These are phyloP conservation scores for Zeuzera pyrina DNA, from an alignment of 2,888 invertebrate species.

Conservation along the genomic window DNA sequence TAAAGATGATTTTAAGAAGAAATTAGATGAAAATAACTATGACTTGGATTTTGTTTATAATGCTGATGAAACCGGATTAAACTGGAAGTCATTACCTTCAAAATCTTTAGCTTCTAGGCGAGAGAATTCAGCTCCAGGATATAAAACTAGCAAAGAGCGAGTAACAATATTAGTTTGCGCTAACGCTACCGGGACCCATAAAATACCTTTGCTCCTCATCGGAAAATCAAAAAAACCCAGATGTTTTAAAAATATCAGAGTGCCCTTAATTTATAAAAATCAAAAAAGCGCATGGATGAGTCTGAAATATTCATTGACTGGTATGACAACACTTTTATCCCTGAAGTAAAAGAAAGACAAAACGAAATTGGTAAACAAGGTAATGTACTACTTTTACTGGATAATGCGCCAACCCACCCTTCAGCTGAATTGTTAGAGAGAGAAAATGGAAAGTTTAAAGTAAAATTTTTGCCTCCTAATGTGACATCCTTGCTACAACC, in stretches of 20 bases:
- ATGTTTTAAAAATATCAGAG: conserved; percentile 1
- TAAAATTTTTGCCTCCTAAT: no score
- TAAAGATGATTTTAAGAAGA: conserved; percentile 13
- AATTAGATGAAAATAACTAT: conserved; percentile 3
- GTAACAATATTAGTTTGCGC: conserved; percentile 3
- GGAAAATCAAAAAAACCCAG: conserved; percentile 1
- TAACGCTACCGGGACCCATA: conserved; percentile 2
- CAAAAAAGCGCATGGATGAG: conserved; percentile 8
- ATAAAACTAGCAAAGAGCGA: conserved; percentile 1
- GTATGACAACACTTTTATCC: conserved; percentile 16
- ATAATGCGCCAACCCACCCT: no score
- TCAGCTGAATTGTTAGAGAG: no score
- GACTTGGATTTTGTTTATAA: conserved; percentile 7
- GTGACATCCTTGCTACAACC: no score
- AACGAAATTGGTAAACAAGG: no score
- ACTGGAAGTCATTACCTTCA: conserved; percentile 13
- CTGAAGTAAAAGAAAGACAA: no score
- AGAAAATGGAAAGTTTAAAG: no score
- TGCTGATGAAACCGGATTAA: conserved; percentile 14
- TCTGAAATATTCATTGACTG: conserved; percentile 10
- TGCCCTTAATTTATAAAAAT: conserved; percentile 9
- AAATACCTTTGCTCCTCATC: conserved; percentile 1
- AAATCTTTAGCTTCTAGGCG: conserved; percentile 12
- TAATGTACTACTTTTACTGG: no score
- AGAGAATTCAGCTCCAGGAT: conserved; percentile 3